Evolutionary conservation across 2,888 invertebrate genomes (phyloP).

Genomic region (Pristionchus exspectatus): DNA sequence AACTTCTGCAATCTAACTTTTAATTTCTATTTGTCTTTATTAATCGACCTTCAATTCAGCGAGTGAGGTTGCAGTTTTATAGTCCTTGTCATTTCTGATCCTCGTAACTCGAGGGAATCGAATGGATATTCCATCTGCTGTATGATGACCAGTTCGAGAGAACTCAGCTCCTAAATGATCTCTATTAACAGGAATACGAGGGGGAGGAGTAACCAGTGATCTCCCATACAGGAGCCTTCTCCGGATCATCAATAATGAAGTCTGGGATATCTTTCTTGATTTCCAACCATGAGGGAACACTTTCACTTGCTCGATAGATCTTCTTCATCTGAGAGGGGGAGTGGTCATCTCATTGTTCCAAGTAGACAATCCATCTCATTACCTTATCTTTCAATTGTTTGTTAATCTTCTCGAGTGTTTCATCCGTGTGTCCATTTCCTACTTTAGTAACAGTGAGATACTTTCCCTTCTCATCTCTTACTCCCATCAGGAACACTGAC

Average conservation of each 20-base stretch:
- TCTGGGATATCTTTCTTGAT: conserved; percentile 92
- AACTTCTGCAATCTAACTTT: conserved; percentile 72
- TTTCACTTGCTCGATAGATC: conserved; percentile 82
- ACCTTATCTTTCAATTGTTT: conserved; percentile 84
- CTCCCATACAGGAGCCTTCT: conserved; percentile 93
- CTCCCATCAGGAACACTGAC: conserved; percentile 95
- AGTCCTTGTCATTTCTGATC: conserved; percentile 89
- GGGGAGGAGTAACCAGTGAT: conserved; percentile 83
- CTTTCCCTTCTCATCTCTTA: conserved; percentile 85
- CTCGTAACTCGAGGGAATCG: conserved; percentile 89
- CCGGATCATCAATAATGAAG: conserved; percentile 90
- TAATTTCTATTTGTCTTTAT: not conserved
- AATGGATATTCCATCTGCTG: conserved; percentile 94
- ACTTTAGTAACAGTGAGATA: conserved; percentile 91
- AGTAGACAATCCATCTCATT: conserved; percentile 79
- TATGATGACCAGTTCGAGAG: conserved; percentile 85
- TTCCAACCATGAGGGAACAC: conserved; percentile 88
- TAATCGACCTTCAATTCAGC: conserved; percentile 84
- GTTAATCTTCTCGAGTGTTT: conserved; percentile 87
- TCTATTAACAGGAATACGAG: too few species aligned
- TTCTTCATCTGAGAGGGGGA: conserved; percentile 57
- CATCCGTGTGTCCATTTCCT: conserved; percentile 89
- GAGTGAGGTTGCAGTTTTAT: conserved; percentile 89
- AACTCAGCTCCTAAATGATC: conserved; percentile 83
- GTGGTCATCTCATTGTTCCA: not conserved